Evolutionary conservation across 2,888 invertebrate genomes (phyloP).

Genomic region (Xylocampa areola): DNA sequence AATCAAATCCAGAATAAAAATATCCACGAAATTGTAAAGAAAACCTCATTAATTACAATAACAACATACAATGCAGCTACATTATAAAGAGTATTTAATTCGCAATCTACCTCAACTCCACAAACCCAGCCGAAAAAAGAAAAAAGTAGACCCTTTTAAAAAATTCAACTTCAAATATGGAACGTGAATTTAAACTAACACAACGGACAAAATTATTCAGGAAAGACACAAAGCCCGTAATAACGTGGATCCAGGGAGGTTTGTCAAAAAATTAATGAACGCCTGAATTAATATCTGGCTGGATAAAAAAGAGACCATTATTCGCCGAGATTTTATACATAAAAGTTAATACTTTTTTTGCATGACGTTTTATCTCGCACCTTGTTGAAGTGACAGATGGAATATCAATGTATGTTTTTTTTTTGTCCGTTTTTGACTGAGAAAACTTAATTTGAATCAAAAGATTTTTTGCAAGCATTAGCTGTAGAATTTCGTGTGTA

Average conservation of each 20-base stretch:
- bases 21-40: too few species aligned
- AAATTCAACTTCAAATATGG: slow-evolving; percentile 30
- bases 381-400: slow-evolving; percentile 13
- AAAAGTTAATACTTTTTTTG: slow-evolving; percentile 18
- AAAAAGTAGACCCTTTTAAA: neutral
- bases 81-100: neutral
- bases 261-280: slow-evolving; percentile 50
- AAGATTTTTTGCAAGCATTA: too few species aligned
- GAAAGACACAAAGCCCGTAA: slow-evolving; percentile 48
- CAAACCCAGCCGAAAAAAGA: neutral
- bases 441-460: too few species aligned
- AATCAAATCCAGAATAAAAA: too few species aligned
- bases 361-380: slow-evolving; percentile 36
- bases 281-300: slow-evolving; percentile 48
- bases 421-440: slow-evolving; percentile 1
- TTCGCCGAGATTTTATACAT: slow-evolving; percentile 20
- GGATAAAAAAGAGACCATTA: slow-evolving; percentile 24
- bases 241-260: slow-evolving; percentile 32
- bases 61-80: too few species aligned
- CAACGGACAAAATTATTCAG: slow-evolving; percentile 39
- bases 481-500: too few species aligned
- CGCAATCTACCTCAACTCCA: neutral
- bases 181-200: slow-evolving; percentile 48
- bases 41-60: too few species aligned
- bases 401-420: slow-evolving; percentile 37